Base-by-base conservation (phyloP, 2,888 invertebrate species). In the Operophtera brumata region DNA sequence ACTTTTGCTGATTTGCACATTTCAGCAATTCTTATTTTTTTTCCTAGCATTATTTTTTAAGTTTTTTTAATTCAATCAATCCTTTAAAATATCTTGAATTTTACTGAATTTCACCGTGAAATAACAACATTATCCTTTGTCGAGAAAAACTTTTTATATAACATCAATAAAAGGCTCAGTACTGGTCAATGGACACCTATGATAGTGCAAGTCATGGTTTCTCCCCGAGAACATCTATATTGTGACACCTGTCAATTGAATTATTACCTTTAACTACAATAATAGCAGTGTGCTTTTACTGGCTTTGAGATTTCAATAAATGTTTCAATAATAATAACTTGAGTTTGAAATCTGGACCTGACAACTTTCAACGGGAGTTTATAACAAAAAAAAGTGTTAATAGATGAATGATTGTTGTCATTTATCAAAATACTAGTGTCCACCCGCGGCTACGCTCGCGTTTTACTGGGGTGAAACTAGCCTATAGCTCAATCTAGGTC, bases 181-280 rank as follows among this genome's bases (percentile, higher is more conserved):
- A 5, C 7, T 30, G 6, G 7, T 69, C 53, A 69, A 70, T 67
- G 58, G 62, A 45, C 13, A 47, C 51, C 44, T 62, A 61, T 62
- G 63, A 57, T 40, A 47, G 44, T 66, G 70, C 73, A 71, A 71
- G 73, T 75, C 73, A 72, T 65, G 54, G 10, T 14, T 10, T 5
- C 60, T 50, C 30, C 9, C 30, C 51, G 39, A 35, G 42, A 60
- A 64, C 57, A 59, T 59, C 64, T 70, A 53, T 71, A 59, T 77
- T 77, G 57, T 77, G 75, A 75, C 72, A 72, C 67, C 63, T 62
- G 61, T 57, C 47, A n/a, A 12, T 34, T 9, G 26, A 34, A 1
- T 34, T 44, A 10, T 13, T 37, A 37, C 13, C 4, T 4, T 34
- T 30, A 30, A 20, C 20, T 20, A 20, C 20, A 20, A 20, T 20